These are phyloP conservation scores for Brassicogethes aeneus DNA, from an alignment of 2,888 invertebrate genomes.

Conservation along the genomic window DNA sequence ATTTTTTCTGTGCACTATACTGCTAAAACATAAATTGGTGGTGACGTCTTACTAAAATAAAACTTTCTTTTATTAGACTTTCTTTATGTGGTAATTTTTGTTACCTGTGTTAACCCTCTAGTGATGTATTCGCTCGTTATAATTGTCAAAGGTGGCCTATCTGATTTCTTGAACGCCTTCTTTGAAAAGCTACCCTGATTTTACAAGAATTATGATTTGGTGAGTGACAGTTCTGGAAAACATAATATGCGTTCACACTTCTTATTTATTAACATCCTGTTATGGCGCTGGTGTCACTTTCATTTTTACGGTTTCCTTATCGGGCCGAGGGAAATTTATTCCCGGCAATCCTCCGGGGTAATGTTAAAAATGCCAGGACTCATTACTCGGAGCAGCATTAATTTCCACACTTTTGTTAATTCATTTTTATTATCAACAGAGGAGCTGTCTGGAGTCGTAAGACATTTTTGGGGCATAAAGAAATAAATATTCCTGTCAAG, in stretches of 20 bases:
- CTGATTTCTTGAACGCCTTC: slow-evolving; percentile 12
- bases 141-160: slow-evolving; percentile 25
- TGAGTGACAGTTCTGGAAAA: not conserved
- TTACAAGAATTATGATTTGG: not conserved
- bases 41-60: too few relatives aligned
- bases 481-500: slow-evolving; percentile 54
- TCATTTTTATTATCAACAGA: slow-evolving; percentile 41
- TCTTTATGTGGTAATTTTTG: too few relatives aligned
- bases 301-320: not conserved
- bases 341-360: slow-evolving; percentile 25
- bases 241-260: not conserved
- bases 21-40: too few relatives aligned
- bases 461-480: slow-evolving; percentile 29
- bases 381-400: slow-evolving; percentile 36
- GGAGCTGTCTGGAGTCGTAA: slow-evolving; percentile 35
- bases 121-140: slow-evolving; percentile 24
- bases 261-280: not conserved
- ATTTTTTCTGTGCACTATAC: too few relatives aligned
- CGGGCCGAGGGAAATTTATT: not conserved
- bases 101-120: too few relatives aligned
- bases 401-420: slow-evolving; percentile 39
- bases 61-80: too few relatives aligned
- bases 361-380: slow-evolving; percentile 33
- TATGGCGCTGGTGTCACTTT: not conserved
- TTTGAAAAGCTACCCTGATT: not conserved